Conservation (phyloP, 2,797 vertebrate genomes). For the Tapera naevia region DNA sequence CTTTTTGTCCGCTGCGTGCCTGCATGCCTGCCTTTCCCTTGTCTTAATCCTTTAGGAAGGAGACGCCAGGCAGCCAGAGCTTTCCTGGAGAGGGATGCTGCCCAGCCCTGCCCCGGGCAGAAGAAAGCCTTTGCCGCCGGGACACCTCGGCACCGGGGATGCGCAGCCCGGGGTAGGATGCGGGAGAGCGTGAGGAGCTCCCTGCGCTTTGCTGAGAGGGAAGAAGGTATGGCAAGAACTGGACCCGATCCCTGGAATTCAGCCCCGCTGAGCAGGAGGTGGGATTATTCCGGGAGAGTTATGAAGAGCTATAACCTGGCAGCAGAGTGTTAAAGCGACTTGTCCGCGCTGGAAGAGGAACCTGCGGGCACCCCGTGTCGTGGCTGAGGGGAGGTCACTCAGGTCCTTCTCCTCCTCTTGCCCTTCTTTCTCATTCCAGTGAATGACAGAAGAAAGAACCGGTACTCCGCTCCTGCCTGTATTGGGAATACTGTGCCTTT, state of each 20-base stretch:
- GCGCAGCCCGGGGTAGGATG: constrained; percentile 38
- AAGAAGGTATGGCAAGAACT: neutral
- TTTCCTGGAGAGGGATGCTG: constrained; percentile 46
- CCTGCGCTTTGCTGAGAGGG: neutral
- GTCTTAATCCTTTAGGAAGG: constrained; percentile 61
- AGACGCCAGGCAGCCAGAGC: neutral
- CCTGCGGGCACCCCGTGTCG: neutral
- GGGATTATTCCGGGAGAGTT: constrained; percentile 38
- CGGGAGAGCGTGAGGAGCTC: constrained; percentile 18
- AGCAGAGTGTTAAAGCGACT: neutral
- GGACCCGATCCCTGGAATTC: neutral
- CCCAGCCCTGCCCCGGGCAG: constrained; percentile 48
- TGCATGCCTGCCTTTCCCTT: constrained; percentile 11
- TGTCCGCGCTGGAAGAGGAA: neutral
- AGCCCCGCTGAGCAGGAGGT: constrained; percentile 29
- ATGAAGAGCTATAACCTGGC: constrained; percentile 17
- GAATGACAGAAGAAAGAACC: neutral
- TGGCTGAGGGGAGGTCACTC: neutral
- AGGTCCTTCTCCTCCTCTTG: neutral
- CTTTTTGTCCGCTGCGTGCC: neutral
- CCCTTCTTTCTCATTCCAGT: neutral
- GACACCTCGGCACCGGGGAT: neutral
- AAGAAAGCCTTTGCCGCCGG: neutral
- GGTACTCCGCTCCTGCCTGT: neutral
- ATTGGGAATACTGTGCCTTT: constrained; percentile 68